Conservation (phyloP, 2,113 vertebrate species). For the Entelurus aequoreus region DNA sequence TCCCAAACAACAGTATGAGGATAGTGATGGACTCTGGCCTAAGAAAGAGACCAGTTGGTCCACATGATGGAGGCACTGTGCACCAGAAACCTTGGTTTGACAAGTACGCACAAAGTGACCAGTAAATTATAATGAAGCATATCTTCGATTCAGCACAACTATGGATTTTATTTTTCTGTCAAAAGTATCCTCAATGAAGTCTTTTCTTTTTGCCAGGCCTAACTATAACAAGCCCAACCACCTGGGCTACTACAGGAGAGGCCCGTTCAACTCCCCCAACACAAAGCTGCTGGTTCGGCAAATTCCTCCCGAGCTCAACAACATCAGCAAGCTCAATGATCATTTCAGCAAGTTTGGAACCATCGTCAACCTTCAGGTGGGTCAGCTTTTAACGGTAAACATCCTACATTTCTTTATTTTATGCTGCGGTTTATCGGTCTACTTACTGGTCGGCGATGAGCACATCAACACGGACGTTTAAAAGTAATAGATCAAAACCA, state of each 20-base stretch:
- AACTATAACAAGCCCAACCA: conserved; percentile 88
- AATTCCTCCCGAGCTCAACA: conserved; percentile 92
- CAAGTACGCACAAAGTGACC: conserved; percentile 75
- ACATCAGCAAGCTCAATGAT: conserved; percentile 98
- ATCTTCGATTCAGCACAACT: background rate
- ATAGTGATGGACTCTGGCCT: conserved; percentile 93
- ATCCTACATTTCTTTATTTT: background rate
- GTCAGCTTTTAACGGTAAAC: conserved; percentile 1
- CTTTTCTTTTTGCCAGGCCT: conserved; percentile 66
- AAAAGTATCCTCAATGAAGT: background rate
- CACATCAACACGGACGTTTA: too few species aligned
- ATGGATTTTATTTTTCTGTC: background rate
- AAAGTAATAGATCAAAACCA: too few species aligned
- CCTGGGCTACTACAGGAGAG: conserved; percentile 84
- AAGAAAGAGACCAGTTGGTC: conserved; percentile 82
- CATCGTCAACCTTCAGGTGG: conserved; percentile 95
- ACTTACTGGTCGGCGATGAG: background rate
- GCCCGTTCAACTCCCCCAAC: conserved; percentile 80
- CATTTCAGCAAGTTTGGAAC: conserved; percentile 98
- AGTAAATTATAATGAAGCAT: background rate
- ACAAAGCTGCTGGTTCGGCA: conserved; percentile 89
- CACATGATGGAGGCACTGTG: conserved; percentile 76
- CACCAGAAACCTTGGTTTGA: conserved; percentile 95
- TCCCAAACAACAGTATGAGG: conserved; percentile 87
- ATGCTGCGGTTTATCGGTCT: background rate